A percentile compares a stretch with the other conserved stretches of the same genome.
Conservation (phyloP, 2,113 vertebrate genomes). For the Diadophis punctatus region DNA sequence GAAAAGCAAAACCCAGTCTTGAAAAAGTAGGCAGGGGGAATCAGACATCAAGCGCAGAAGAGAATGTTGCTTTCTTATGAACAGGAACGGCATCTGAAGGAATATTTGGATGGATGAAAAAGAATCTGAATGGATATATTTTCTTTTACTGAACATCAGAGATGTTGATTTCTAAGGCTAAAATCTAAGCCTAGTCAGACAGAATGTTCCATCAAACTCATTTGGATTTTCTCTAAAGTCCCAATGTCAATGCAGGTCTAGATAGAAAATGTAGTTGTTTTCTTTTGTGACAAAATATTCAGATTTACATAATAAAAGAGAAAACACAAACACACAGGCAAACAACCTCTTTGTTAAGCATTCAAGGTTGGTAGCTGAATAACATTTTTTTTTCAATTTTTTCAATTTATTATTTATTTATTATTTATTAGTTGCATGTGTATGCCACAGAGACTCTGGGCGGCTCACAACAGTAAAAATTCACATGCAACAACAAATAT, state of each 20-base stretch:
- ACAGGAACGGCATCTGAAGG: constrained; percentile 27
- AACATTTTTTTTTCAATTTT: too few species aligned
- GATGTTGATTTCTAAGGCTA: background rate
- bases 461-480: too few species aligned
- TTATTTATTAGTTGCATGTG: too few species aligned
- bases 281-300: background rate
- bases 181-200: background rate
- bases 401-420: too few species aligned
- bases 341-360: background rate
- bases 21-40: background rate
- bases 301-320: background rate
- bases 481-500: too few species aligned
- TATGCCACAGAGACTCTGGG: too few species aligned
- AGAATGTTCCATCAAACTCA: background rate
- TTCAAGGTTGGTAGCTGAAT: background rate
- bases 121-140: background rate
- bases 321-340: background rate
- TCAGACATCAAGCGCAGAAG: background rate
- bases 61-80: background rate
- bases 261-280: background rate
- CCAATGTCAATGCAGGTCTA: background rate
- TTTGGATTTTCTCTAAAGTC: background rate
- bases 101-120: constrained; percentile 12
- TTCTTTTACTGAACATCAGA: background rate
- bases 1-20: background rate